These are phyloP conservation scores for Trissolcus brochymenae DNA, from an alignment of 2,888 invertebrate species.

Conservation along the genomic window DNA sequence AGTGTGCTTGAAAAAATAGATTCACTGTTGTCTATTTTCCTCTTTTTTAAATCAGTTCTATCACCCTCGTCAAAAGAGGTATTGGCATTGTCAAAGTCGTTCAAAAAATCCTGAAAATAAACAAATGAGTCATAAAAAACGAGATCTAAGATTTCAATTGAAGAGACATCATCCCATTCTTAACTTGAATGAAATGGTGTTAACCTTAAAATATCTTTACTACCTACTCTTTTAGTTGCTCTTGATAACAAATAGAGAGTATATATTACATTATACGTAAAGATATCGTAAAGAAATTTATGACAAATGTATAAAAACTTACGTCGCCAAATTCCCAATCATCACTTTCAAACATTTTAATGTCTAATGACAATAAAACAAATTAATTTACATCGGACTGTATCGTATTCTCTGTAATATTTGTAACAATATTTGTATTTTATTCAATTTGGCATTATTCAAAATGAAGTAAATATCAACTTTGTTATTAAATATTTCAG, in stretches of 20 bases:
- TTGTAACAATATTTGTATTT: not conserved
- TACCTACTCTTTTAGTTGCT: not conserved
- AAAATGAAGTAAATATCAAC: not conserved
- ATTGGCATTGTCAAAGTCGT: conserved; percentile 33
- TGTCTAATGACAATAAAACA: not conserved
- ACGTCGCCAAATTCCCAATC: conserved; percentile 26
- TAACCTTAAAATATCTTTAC: conserved; percentile 1
- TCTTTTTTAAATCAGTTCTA: conserved; percentile 28
- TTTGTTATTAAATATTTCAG: not conserved
- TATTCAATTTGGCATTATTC: not conserved
- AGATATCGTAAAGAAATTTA: not conserved
- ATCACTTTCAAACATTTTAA: conserved; percentile 22
- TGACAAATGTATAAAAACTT: not conserved
- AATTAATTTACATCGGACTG: not conserved
- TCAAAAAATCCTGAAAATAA: conserved; percentile 34
- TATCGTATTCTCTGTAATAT: not conserved
- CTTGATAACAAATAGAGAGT: not conserved
- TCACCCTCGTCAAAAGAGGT: conserved; percentile 30
- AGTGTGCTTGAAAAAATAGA: conserved; percentile 15
- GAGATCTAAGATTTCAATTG: not conserved
- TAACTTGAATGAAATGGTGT: not conserved
- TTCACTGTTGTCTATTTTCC: conserved; percentile 26
- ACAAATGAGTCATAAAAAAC: not conserved
- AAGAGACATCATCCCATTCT: too few species aligned
- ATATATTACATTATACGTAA: not conserved